Evolutionary conservation across 2,113 vertebrate genomes (phyloP).

Genomic region (Trinectes maculatus): DNA sequence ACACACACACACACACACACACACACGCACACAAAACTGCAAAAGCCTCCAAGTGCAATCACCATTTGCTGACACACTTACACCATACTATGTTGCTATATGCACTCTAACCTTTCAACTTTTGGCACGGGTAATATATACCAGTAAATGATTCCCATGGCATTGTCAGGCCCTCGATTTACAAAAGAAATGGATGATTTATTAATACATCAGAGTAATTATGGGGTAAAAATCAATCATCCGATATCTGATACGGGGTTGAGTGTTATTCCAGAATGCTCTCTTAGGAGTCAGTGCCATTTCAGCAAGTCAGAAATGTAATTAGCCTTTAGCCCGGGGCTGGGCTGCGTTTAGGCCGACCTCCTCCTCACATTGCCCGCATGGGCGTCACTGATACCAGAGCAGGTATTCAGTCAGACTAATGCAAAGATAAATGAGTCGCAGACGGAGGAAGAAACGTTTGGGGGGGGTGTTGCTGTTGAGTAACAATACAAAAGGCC

Average conservation of each 20-base stretch:
- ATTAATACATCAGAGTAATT: conserved; percentile 80
- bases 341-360: conserved; percentile 54
- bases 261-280: conserved; percentile 76
- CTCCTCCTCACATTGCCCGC: conserved; percentile 45
- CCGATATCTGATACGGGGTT: conserved; percentile 68
- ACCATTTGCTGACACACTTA: conserved; percentile 26
- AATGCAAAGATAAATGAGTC: conserved; percentile 47
- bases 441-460: conserved; percentile 18
- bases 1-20: background rate
- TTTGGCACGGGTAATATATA: conserved; percentile 48
- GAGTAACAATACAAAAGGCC: conserved; percentile 11
- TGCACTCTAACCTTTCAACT: conserved; percentile 67
- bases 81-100: background rate
- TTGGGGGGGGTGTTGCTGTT: conserved; percentile 29
- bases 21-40: background rate
- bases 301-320: conserved; percentile 79
- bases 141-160: conserved; percentile 54
- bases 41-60: conserved; percentile 21
- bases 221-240: conserved; percentile 78
- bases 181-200: conserved; percentile 74
- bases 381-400: conserved; percentile 49
- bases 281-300: conserved; percentile 73
- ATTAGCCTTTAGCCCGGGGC: conserved; percentile 74
- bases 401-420: conserved; percentile 49
- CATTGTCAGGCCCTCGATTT: conserved; percentile 56